Evolutionary conservation across 1,140 invertebrate genomes (phyloP).

Genomic region (Macrostomum lignano): DNA sequence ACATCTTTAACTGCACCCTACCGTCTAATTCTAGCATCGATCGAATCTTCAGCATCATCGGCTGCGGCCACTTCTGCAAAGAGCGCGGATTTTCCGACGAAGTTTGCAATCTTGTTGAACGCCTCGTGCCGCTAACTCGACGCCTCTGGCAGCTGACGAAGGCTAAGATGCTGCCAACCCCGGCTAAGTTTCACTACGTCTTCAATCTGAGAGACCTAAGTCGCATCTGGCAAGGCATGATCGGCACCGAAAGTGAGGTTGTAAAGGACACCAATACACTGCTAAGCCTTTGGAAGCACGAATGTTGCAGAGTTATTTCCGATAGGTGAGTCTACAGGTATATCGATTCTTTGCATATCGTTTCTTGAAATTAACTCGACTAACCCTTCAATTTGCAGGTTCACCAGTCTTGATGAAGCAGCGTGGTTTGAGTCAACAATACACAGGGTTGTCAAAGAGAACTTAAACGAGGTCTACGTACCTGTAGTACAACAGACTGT

Average conservation of each 20-base stretch:
- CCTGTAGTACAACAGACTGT: no score
- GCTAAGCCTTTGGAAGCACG: slow-evolving; percentile 73
- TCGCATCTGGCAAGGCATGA: slow-evolving; percentile 28
- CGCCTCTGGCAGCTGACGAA: slow-evolving; percentile 7
- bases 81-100: slow-evolving; percentile 1
- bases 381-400: no score
- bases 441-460: no score
- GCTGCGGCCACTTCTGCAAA: slow-evolving; percentile 6
- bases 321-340: slow-evolving; percentile 42
- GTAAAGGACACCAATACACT: slow-evolving; percentile 51
- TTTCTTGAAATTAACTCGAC: no score
- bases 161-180: slow-evolving; percentile 29
- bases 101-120: slow-evolving; percentile 2
- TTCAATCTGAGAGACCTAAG: slow-evolving; percentile 29
- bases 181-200: slow-evolving; percentile 30
- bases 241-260: slow-evolving; percentile 26
- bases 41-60: slow-evolving; percentile 41
- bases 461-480: no score
- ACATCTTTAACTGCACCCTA: slow-evolving; percentile 71
- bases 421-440: no score
- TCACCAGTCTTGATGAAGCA: no score
- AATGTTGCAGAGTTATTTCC: slow-evolving; percentile 38
- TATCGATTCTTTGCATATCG: no score
- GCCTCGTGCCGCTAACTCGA: slow-evolving; percentile 4
- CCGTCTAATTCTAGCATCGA: slow-evolving; percentile 55